Conservation (phyloP, 2,888 invertebrate species). For the Folsomia manolachei region DNA sequence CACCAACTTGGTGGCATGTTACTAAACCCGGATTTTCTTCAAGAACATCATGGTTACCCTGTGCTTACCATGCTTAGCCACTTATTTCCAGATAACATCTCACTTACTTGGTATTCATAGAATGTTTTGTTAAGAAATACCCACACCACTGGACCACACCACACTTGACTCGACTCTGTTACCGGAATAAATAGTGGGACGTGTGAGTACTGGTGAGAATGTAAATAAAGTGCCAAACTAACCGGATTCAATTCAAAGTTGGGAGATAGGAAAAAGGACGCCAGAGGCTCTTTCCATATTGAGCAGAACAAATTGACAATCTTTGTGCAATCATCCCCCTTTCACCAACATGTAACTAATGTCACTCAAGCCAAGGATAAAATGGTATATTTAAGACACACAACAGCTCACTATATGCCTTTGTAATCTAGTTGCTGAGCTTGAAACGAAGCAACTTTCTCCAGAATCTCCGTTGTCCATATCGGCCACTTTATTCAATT, state of each 20-base stretch:
- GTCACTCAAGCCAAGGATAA: no score
- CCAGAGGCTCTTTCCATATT: conserved; percentile 51
- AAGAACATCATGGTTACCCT: background rate
- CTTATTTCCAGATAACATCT: no score
- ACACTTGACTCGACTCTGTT: background rate
- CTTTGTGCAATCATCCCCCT: conserved; percentile 51
- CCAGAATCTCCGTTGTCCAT: conserved; percentile 28
- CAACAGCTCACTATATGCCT: no score
- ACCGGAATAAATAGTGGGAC: background rate
- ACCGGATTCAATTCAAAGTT: background rate
- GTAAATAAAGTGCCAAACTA: background rate
- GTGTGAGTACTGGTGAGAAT: no score
- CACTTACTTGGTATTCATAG: background rate
- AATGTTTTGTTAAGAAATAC: background rate
- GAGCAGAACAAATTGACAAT: conserved; percentile 51
- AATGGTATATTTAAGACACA: no score
- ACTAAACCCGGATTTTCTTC: no score
- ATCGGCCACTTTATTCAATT: conserved; percentile 50
- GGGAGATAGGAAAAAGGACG: conserved; percentile 36
- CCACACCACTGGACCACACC: no score
- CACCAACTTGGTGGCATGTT: no score
- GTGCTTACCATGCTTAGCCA: background rate
- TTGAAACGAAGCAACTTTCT: background rate
- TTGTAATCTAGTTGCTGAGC: no score
- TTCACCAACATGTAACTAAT: background rate